Conservation (phyloP, 1,140 invertebrate genomes). For the Drosophila pectinifera region DNA sequence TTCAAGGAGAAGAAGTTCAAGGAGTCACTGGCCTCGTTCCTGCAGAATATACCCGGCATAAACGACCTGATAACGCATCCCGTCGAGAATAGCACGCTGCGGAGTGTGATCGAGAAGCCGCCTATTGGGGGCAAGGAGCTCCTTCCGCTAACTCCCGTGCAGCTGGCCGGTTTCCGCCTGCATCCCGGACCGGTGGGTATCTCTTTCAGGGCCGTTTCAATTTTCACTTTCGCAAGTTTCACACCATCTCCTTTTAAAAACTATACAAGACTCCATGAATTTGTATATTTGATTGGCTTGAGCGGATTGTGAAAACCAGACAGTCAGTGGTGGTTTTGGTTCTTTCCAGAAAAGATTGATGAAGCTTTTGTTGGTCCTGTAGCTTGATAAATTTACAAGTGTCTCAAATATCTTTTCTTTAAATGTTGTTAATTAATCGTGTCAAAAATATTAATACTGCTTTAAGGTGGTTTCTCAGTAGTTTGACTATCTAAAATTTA, state of each 20-base stretch:
- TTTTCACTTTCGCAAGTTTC: background rate
- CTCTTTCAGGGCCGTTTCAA: background rate
- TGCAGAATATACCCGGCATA: constrained; percentile 97
- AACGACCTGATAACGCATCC: constrained; percentile 89
- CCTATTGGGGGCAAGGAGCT: constrained; percentile 98
- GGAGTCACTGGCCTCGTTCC: constrained; percentile 96
- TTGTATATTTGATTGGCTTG: too few species aligned
- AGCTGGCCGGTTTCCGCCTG: constrained; percentile 96
- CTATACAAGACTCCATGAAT: too few species aligned
- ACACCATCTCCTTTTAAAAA: too few species aligned
- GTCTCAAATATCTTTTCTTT: background rate
- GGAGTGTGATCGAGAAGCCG: constrained; percentile 98
- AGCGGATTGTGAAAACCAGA: too few species aligned
- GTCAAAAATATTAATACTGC: too few species aligned
- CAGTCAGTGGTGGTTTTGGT: too few species aligned
- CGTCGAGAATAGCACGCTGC: constrained; percentile 92
- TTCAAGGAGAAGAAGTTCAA: constrained; percentile 99
- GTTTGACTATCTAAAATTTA: background rate
- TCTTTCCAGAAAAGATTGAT: background rate
- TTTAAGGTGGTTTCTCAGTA: background rate
- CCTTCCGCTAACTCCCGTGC: constrained; percentile 93
- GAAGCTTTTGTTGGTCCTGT: too few species aligned
- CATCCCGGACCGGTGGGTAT: constrained; percentile 96
- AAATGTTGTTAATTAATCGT: background rate
- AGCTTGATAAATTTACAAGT: background rate